Conservation (phyloP, 2,888 invertebrate species). For the Prionchulus punctatus region DNA sequence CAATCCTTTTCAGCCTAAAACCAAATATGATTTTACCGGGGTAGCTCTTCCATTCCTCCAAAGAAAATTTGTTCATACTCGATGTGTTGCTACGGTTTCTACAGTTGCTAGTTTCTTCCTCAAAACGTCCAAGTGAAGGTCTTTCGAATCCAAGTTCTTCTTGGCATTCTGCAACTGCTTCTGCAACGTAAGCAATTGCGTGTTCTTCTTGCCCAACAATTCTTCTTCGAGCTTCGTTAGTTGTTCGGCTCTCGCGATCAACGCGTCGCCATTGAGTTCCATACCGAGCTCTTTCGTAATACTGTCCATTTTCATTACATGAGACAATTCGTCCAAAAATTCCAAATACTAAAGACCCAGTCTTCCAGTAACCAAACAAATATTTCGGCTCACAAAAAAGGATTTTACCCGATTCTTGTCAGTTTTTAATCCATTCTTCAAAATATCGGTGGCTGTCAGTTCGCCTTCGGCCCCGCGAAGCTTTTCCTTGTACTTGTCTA, state of each 20-base stretch:
- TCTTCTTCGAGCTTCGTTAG: slow-evolving; percentile 60
- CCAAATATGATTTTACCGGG: background rate
- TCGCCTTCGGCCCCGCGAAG: slow-evolving; percentile 64
- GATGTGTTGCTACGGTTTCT: slow-evolving; percentile 37
- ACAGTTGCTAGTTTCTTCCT: slow-evolving; percentile 68
- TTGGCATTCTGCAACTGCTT: slow-evolving; percentile 63
- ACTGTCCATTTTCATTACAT: slow-evolving; percentile 67
- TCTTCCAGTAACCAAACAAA: slow-evolving; percentile 35
- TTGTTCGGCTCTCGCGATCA: slow-evolving; percentile 68
- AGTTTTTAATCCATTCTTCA: slow-evolving; percentile 53
- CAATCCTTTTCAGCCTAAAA: slow-evolving; percentile 28
- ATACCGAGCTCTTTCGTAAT: slow-evolving; percentile 61
- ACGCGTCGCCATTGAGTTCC: slow-evolving; percentile 63
- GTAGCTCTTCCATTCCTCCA: background rate
- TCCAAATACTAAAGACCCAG: slow-evolving; percentile 41
- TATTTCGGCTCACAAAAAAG: slow-evolving; percentile 23
- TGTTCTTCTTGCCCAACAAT: slow-evolving; percentile 65
- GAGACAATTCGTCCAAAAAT: slow-evolving; percentile 63
- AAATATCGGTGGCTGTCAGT: slow-evolving; percentile 52
- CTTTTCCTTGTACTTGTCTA: slow-evolving; percentile 53
- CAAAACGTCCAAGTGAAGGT: slow-evolving; percentile 71
- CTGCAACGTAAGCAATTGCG: slow-evolving; percentile 73
- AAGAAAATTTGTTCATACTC: background rate
- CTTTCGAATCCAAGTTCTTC: slow-evolving; percentile 76
- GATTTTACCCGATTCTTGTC: slow-evolving; percentile 57